Base-by-base conservation (phyloP, 2,113 vertebrate species). In the Equus quagga region DNA sequence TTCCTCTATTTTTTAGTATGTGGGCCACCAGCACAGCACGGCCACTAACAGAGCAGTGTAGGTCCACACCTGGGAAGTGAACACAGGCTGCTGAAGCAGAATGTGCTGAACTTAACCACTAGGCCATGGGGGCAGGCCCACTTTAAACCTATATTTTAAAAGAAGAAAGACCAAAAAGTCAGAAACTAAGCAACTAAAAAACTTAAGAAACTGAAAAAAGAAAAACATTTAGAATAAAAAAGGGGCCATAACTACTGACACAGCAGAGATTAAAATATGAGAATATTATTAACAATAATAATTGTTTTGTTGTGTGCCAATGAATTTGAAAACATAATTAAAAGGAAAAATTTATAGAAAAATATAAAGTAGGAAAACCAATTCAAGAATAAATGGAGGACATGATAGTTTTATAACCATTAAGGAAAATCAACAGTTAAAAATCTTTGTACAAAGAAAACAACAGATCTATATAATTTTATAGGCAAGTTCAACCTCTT, bases 171-270 rank as follows among this genome's bases (percentile, higher is more conserved):
- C 44, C 41, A 5, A 92, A 60, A 33, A 49, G 21, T 92, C 89
- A 92, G 28, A 21, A 82, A 72, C 49, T 21, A 79, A 91, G 76
- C 64, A 81, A 91, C n/a, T 44, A 7, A 78, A 91, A 81, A 91
- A n/a, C 33, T 24, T 80, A 51, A 64, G 31, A 91, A 91, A 80
- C 33, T 65, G 3, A 78, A 78, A 79, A 79, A 36, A 23, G 36
- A 41, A 41, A 3, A 46, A 73, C 46, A 73, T 73, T 73, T 46
- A 23, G 8, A 65, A 83, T 41, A 64, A 64, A 82, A 60, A 31
- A 80, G 21, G 8, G 14, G 78, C 33, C 8, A 31, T 46, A 64
- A 64, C 58, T 83, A 83, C 9, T 64, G 17, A 46, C 31, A 46
- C 13, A 80, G n/a, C 58, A 64, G 81, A 64, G 44, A 65, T 46